Base-by-base conservation (phyloP, 2,888 invertebrate genomes). In the Quadroppia sp. region DNA sequence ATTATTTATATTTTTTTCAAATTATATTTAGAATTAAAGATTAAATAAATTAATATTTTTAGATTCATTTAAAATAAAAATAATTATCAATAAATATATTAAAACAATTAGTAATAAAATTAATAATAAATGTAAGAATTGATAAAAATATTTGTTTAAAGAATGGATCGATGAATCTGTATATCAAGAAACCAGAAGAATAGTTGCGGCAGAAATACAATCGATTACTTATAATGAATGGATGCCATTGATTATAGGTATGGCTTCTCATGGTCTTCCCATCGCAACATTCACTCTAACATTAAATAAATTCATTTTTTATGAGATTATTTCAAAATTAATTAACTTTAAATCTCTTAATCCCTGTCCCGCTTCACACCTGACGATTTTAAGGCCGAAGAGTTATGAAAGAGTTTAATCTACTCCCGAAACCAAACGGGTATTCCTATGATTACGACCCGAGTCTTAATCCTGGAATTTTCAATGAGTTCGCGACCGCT, bases 401-500 rank as follows among this genome's bases (percentile, higher is more conserved):
- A 70, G 70, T 72, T 4, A 86, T 89, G 85, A 84, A 87, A 78
- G 86, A 86, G 11, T 91, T 89, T 79, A 84, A 85, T 15, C 82
- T 91, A 67, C 17, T 72, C 20, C 50, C 69, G 23, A 79, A 80
- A 23, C 82, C 83, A 6, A 76, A 77, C 20, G 83, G 83, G 3
- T 82, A 81, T 77, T 80, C 83, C 1, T 76, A 78, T 11, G 78
- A 85, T n/a, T 94, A 94, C 80, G 87, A 90, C 80, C 85, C 86
- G 3, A 82, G 85, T 48, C 84, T 89, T 0, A 90, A 92, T 81
- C 88, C 92, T 0, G 87, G 89, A 0, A 85, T 92, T 11, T 87
- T 89, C 0, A 89, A 90, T 78, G 92, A 90, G 80, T 94, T 94
- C 81, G 87, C 91, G 0, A 86, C 89, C 0, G 92, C 92, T 1